Conservation (phyloP, 2,113 vertebrate species). For the Microcebus murinus region DNA sequence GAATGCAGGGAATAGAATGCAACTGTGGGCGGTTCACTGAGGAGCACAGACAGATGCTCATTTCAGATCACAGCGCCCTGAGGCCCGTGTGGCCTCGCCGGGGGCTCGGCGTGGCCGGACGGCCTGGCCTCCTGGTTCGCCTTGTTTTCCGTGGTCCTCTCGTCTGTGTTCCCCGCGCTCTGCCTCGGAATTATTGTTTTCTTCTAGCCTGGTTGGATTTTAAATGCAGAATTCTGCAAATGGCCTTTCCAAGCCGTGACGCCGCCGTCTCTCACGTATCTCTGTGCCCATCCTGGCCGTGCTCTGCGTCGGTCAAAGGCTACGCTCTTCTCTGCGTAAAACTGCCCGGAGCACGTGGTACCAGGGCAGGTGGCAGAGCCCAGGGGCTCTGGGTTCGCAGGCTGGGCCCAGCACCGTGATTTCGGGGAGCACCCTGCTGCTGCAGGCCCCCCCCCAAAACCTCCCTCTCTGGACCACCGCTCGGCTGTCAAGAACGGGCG, state of each 20-base stretch:
- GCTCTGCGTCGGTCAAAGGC: no score
- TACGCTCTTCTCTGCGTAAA: no score
- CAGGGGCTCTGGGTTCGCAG: not conserved
- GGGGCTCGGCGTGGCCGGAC: accelerated
- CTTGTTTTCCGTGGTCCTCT: not conserved
- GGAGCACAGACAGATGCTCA: no score
- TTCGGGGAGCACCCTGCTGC: not conserved
- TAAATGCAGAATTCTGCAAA: not conserved
- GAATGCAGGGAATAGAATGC: not conserved
- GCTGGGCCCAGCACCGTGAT: not conserved
- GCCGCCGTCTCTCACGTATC: no score
- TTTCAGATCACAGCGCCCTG: accelerated
- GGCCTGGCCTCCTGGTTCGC: accelerated
- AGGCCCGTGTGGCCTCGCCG: accelerated
- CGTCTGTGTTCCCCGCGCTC: not conserved
- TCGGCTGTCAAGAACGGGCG: not conserved
- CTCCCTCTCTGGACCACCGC: not conserved
- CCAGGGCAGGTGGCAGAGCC: accelerated
- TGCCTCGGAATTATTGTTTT: accelerated
- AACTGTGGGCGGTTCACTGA: no score
- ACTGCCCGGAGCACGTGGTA: accelerated
- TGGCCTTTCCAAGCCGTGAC: accelerated
- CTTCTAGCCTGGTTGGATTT: not conserved
- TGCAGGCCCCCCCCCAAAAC: no score
- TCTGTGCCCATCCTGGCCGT: accelerated